phyloP scores from a whole-genome alignment of 2,797 vertebrate genomes.

The Xerus rutilus region DNA sequence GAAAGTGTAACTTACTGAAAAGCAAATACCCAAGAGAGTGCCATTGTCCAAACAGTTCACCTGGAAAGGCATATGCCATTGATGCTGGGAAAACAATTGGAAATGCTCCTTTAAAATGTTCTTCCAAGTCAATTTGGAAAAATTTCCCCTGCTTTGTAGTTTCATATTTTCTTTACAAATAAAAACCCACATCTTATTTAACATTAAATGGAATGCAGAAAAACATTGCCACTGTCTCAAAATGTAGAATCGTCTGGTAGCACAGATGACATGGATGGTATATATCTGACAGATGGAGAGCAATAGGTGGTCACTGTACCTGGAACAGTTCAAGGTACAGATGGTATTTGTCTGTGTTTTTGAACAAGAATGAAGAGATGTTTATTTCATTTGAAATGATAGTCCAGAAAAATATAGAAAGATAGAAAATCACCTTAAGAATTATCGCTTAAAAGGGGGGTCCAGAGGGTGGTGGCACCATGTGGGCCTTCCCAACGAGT shows the following conservation, averaged over 20 bases:
- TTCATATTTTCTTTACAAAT: slow-evolving; percentile 55
- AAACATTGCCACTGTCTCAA: not conserved
- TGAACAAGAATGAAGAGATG: slow-evolving; percentile 50
- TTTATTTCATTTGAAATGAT: slow-evolving; percentile 38
- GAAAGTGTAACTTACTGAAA: not conserved
- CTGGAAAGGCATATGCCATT: not conserved
- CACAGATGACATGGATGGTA: not conserved
- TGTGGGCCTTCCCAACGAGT: too few species aligned
- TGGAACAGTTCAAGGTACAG: slow-evolving; percentile 62
- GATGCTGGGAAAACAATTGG: not conserved
- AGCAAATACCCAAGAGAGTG: not conserved
- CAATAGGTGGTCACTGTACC: not conserved
- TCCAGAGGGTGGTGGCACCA: too few species aligned
- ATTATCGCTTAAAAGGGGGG: too few species aligned
- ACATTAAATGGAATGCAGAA: not conserved
- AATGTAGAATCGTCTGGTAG: not conserved
- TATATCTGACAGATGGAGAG: slow-evolving; percentile 62
- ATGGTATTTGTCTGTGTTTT: slow-evolving; percentile 61
- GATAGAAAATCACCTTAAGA: not conserved
- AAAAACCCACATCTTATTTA: slow-evolving; percentile 5
- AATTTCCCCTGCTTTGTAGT: not conserved
- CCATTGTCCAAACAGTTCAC: not conserved
- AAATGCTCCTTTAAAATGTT: slow-evolving; percentile 36
- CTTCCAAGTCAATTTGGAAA: slow-evolving; percentile 30
- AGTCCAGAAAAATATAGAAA: not conserved